Conservation (phyloP, 2,888 invertebrate species). For the Criorhina ranunculi region DNA sequence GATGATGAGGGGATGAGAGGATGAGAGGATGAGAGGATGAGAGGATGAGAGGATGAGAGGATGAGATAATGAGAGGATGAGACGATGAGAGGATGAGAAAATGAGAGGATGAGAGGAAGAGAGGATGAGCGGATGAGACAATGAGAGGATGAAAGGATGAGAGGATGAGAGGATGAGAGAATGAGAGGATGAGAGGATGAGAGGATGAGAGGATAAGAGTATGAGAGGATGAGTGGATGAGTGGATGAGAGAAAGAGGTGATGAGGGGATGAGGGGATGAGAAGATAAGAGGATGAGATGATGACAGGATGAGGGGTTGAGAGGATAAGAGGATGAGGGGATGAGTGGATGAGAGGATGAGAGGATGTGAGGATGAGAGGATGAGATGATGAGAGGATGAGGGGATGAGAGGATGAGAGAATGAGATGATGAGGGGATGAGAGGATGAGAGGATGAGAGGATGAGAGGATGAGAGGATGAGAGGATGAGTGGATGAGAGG, state of each 20-base stretch:
- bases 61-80: too few species aligned
- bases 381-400: too few species aligned
- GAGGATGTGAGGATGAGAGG: too few species aligned
- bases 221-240: too few species aligned
- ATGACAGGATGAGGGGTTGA: constrained; percentile 26
- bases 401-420: background rate
- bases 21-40: constrained; percentile 51
- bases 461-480: background rate
- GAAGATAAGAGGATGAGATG: background rate
- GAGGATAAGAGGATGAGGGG: background rate
- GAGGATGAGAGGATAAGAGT: constrained; percentile 2
- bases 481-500: too few species aligned
- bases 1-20: constrained; percentile 50
- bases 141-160: background rate
- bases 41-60: constrained; percentile 33
- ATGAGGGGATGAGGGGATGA: background rate
- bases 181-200: background rate
- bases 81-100: too few species aligned
- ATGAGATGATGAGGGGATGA: background rate
- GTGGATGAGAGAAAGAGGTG: too few species aligned
- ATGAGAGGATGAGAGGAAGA: constrained; percentile 18
- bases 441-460: background rate
- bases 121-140: constrained; percentile 73
- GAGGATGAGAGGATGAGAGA: background rate
- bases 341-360: too few species aligned